Percentiles rank a stretch among this genome's conserved stretches.
These are phyloP conservation scores for Belgica antarctica DNA, from an alignment of 2,888 invertebrate genomes.

Conservation along the genomic window DNA sequence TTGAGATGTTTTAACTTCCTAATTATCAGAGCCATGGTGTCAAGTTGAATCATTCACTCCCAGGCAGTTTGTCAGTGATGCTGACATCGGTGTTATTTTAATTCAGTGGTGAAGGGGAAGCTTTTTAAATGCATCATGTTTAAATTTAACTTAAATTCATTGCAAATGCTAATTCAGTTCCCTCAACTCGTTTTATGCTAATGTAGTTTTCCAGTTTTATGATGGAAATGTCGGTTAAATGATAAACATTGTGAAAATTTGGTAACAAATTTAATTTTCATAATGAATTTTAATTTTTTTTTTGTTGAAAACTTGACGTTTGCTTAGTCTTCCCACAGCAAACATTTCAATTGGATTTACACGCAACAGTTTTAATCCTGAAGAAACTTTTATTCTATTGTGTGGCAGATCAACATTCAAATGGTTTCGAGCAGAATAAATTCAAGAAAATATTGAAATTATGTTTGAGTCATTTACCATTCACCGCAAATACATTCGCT, in stretches of 20 bases:
- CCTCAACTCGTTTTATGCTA: background rate
- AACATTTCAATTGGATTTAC: too few species aligned
- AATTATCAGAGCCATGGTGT: constrained; percentile 1
- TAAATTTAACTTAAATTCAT: background rate
- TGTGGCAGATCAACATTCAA: too few species aligned
- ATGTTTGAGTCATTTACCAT: constrained; percentile 23
- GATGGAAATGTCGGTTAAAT: background rate
- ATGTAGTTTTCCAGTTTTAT: background rate
- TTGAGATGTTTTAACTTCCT: background rate
- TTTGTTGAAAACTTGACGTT: too few species aligned
- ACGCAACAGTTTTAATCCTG: too few species aligned
- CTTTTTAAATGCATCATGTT: background rate
- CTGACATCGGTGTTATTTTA: too few species aligned
- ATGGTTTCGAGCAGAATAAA: too few species aligned
- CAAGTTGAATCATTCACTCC: background rate
- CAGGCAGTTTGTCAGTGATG: background rate
- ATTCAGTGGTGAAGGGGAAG: too few species aligned
- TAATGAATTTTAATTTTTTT: too few species aligned
- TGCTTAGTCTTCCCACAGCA: too few species aligned
- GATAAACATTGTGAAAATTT: constrained; percentile 11
- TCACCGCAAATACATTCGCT: constrained; percentile 30
- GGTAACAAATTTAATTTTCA: background rate
- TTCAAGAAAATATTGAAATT: constrained; percentile 41
- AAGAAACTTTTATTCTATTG: too few species aligned
- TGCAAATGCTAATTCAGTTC: constrained; percentile 5